A percentile compares a stretch with the other conserved stretches of the same genome.
These are phyloP conservation scores for Cephus runcator DNA, from an alignment of 2,888 invertebrate genomes.

Conservation along the genomic window DNA sequence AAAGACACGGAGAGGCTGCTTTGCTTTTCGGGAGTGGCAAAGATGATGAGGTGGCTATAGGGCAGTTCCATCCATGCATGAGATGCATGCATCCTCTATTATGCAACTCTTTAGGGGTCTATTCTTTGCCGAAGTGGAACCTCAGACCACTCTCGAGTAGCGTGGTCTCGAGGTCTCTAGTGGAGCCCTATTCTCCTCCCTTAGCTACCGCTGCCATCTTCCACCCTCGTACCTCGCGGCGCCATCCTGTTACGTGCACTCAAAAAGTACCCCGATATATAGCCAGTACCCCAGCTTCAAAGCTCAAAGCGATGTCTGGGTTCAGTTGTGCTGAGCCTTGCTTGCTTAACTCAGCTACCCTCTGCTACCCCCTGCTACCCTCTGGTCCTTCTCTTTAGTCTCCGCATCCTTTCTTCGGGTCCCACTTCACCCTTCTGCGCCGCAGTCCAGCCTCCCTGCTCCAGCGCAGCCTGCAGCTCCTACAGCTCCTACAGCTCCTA, in stretches of 20 bases:
- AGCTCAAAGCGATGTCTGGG: conserved; percentile 22
- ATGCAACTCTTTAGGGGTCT: conserved; percentile 42
- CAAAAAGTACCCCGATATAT: conserved; percentile 7
- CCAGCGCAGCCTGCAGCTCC: conserved; percentile 5
- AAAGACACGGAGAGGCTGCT: no score
- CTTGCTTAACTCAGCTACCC: conserved; percentile 16
- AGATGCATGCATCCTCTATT: conserved; percentile 29
- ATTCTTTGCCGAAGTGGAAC: conserved; percentile 43
- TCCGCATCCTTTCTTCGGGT: background rate
- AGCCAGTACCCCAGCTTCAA: conserved; percentile 1
- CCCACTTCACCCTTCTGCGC: background rate
- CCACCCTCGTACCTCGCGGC: conserved; percentile 3
- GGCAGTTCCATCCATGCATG: no score
- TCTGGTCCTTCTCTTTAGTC: conserved; percentile 18
- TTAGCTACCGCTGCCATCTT: conserved; percentile 1
- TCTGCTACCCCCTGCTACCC: conserved; percentile 16
- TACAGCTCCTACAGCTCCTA: conserved; percentile 24
- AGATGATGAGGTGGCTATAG: no score
- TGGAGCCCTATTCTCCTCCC: conserved; percentile 16
- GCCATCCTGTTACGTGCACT: conserved; percentile 6
- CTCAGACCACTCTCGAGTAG: conserved; percentile 42
- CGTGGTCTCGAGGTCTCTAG: conserved; percentile 31
- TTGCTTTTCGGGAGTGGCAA: no score
- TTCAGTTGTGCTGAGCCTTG: conserved; percentile 8
- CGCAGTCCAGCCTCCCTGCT: no score